phyloP scores from a whole-genome alignment of 2,113 vertebrate genomes.

The Pachyramphus minor region DNA sequence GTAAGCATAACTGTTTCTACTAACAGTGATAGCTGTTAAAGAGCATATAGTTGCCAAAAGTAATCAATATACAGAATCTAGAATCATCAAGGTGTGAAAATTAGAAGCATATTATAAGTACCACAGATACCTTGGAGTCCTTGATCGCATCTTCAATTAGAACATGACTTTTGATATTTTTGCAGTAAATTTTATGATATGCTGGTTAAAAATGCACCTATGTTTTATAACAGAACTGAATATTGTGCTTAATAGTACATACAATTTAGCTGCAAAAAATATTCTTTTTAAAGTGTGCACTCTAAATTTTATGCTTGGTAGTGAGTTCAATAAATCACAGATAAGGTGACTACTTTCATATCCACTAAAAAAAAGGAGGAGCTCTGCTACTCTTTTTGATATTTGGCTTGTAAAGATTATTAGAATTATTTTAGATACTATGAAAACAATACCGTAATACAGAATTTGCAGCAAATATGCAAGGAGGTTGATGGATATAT shows the following conservation, averaged over 20 bases:
- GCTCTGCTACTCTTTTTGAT: not conserved
- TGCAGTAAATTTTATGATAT: not conserved
- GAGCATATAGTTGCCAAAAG: not conserved
- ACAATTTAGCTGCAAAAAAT: not conserved
- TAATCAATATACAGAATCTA: not conserved
- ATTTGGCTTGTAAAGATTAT: not conserved
- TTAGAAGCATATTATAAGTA: not conserved
- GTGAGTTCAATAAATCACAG: not conserved
- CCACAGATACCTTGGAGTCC: not conserved
- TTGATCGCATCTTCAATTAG: not conserved
- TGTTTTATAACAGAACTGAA: not conserved
- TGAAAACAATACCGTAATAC: not conserved
- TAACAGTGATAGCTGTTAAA: not conserved
- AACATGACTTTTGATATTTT: not conserved
- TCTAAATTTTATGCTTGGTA: not conserved
- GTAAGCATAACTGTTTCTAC: not conserved
- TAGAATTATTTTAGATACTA: not conserved
- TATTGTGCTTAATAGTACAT: not conserved
- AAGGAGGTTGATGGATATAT: not conserved
- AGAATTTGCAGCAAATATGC: not conserved
- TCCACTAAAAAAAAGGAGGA: not conserved
- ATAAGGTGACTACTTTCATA: not conserved
- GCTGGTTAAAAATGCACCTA: not conserved
- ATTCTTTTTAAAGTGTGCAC: not conserved
- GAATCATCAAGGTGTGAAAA: not conserved